Evolutionary conservation across 2,797 vertebrate species (phyloP).

Genomic region (Mus caroli): DNA sequence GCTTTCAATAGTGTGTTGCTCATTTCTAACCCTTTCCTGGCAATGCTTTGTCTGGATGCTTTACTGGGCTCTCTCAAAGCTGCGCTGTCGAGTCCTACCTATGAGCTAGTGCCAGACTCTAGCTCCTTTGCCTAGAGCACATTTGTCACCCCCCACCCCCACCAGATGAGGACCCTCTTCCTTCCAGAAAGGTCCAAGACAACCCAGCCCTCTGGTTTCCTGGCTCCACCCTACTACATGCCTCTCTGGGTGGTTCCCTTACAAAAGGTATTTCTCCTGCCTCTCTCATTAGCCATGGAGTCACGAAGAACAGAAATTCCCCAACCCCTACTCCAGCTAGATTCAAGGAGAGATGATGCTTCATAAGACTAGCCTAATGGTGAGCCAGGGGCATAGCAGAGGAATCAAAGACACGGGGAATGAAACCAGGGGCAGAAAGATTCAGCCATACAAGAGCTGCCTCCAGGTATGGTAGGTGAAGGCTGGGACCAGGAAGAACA

Average conservation of each 20-base stretch:
- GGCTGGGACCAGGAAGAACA: not conserved
- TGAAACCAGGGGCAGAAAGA: not conserved
- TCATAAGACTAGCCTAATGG: not conserved
- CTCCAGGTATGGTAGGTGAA: not conserved
- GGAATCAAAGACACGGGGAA: not conserved
- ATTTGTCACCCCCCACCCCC: not conserved
- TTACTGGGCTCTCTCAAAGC: not conserved
- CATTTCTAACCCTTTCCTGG: not conserved
- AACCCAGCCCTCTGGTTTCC: not conserved
- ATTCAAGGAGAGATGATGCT: not conserved
- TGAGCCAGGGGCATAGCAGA: not conserved
- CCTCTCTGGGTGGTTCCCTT: not conserved
- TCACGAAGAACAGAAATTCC: not conserved
- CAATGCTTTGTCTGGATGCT: not conserved
- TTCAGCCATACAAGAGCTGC: not conserved
- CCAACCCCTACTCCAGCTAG: not conserved
- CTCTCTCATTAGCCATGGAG: not conserved
- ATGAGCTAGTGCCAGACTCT: not conserved
- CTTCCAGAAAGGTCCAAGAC: conserved; percentile 12
- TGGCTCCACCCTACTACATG: not conserved
- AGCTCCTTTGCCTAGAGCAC: not conserved
- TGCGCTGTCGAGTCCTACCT: not conserved
- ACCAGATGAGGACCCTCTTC: not conserved
- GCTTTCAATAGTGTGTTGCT: not conserved
- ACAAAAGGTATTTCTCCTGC: not conserved